Base-by-base conservation (phyloP, 2,888 invertebrate genomes). In the Endomychus coccineus region DNA sequence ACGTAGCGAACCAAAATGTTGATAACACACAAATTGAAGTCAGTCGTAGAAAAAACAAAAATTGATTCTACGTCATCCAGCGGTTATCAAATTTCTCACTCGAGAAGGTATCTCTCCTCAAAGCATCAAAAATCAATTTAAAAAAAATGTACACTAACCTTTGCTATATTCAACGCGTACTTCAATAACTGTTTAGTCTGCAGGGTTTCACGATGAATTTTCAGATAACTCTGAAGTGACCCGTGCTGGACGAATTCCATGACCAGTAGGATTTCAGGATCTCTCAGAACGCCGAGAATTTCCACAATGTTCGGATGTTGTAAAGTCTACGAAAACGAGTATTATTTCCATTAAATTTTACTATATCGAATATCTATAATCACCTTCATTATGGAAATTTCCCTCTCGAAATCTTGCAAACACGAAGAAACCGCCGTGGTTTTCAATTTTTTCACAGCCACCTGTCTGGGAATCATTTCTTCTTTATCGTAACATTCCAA, bases 171-270 rank as follows among this genome's bases (percentile, higher is more conserved):
- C 34, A 77, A 68, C 1, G 87, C 80, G 64, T 86, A 92, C 51
- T 80, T 78, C 34, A 90, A 68, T 25, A 91, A 66, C 43, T 71
- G 71, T 42, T 71, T 70, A 19, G 68, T 68, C 2, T 76, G 71
- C 1, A 89, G 67, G 49, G 73, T 75, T 51, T 85, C 81, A 12
- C 78, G 75, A 53, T 83, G 74, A 41, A 83, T 81, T 56, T 79
- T 78, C 45, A 92, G 69, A 64, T 88, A 90, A 58, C 80, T 79
- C 52, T 82, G 76, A 42, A 92, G 74, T 0, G 89, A 89, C 19
- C 90, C 88, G 49, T 84, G 80, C 38, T 82, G 82, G 4, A 91
- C 71, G 56, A 79, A 91, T 66, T 92, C 91, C 91, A 92, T 91
- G 6, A 92, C 85, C 36, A 91, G 75, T 37, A 81, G 77, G 9